phyloP scores from a whole-genome alignment of 2,113 vertebrate species.

The Nanorana parkeri region DNA sequence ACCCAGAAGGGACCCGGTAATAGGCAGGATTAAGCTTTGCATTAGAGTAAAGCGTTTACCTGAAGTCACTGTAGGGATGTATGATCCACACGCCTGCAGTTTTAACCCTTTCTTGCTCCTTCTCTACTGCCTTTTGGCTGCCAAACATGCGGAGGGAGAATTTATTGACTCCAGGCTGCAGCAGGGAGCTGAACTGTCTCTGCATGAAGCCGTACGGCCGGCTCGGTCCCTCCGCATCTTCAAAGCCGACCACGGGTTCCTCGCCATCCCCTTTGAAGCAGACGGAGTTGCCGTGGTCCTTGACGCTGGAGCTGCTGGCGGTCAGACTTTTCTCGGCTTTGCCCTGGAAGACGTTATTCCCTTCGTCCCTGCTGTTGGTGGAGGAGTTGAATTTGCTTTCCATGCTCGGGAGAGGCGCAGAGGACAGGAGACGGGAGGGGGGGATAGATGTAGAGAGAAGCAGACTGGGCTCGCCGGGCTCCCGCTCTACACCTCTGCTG shows the following conservation, averaged over 20 bases:
- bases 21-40: no score
- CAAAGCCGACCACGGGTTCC: slow-evolving; percentile 84
- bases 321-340: slow-evolving; percentile 60
- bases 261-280: slow-evolving; percentile 92
- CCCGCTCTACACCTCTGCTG: slow-evolving; percentile 67
- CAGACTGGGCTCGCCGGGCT: slow-evolving; percentile 57
- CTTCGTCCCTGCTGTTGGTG: slow-evolving; percentile 87
- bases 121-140: slow-evolving; percentile 98
- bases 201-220: slow-evolving; percentile 93
- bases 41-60: slow-evolving; percentile 76
- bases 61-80: slow-evolving; percentile 99
- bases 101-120: slow-evolving; percentile 97
- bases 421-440: slow-evolving; percentile 35
- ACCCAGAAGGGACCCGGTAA: background rate
- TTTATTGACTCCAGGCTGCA: slow-evolving; percentile 98
- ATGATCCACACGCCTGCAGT: slow-evolving; percentile 99
- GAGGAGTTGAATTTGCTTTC: slow-evolving; percentile 90
- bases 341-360: slow-evolving; percentile 68
- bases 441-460: slow-evolving; percentile 40
- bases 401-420: slow-evolving; percentile 76
- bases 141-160: slow-evolving; percentile 98
- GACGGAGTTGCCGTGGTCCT: slow-evolving; percentile 94
- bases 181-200: slow-evolving; percentile 95
- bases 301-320: slow-evolving; percentile 72
- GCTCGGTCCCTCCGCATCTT: slow-evolving; percentile 83